A percentile compares a stretch with the other conserved stretches of the same genome.
These are phyloP conservation scores for Octomys mimax DNA, from an alignment of 2,797 vertebrate species.

Conservation along the genomic window DNA sequence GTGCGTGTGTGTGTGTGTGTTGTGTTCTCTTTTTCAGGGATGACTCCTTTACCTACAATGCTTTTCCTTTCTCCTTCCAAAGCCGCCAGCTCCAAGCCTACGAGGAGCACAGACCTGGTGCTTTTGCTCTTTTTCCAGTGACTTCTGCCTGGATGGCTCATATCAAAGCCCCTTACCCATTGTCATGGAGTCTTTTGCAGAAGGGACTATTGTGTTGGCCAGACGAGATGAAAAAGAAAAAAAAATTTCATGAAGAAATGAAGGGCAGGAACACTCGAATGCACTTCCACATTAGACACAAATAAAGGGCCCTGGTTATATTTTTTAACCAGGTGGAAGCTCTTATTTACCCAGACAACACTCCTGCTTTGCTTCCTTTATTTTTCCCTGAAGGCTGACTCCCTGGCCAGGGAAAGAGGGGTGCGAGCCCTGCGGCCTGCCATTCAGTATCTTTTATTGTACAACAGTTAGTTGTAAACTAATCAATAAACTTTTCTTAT, in stretches of 20 bases:
- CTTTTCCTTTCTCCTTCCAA: background rate
- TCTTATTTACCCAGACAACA: constrained; percentile 57
- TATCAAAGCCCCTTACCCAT: background rate
- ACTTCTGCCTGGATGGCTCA: background rate
- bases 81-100: background rate
- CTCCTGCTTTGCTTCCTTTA: constrained; percentile 66
- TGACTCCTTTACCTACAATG: background rate
- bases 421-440: constrained; percentile 42
- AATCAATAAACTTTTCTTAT: constrained; percentile 88
- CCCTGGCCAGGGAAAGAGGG: constrained; percentile 59
- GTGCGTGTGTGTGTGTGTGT: background rate
- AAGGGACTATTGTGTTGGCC: constrained; percentile 53
- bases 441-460: constrained; percentile 81
- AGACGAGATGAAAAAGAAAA: background rate
- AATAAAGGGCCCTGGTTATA: constrained; percentile 35
- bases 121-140: background rate
- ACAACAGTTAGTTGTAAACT: constrained; percentile 84
- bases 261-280: background rate
- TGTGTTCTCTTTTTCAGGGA: background rate
- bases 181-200: background rate
- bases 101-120: background rate
- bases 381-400: constrained; percentile 16
- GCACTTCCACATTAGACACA: constrained; percentile 69
- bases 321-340: constrained; percentile 56
- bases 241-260: background rate